Evolutionary conservation across 1,140 invertebrate species (phyloP), one percentile per base, ranked within the genome.

Genomic region (Drosophila pachea): DNA sequence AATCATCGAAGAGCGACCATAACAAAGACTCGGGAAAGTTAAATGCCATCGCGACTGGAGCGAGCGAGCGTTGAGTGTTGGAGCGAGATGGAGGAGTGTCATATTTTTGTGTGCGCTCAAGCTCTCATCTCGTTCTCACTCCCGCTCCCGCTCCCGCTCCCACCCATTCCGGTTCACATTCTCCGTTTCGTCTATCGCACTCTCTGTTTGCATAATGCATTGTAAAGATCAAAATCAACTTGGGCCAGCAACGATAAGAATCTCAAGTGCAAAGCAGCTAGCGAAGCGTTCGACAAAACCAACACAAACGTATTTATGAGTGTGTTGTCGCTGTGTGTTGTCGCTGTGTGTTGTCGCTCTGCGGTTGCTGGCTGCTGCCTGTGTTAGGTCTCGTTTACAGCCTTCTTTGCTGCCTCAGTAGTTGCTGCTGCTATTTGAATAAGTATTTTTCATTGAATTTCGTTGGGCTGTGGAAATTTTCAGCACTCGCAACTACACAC

Each of bases 381-480:
- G 76, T 83, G 78, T 72, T 76, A 68, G 79, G 22, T 22, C 79
- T 75, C 68, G 69, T 83, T 76, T 83, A 75, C 78, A 82, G 78
- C 63, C 78, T 83, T 79, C 64, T 72, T 72, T 72, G 69, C 65
- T 67, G 68, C 63, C 68, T 70, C 81, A 83, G 61, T 74, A 71
- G 72, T 71, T 77, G 68, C 74, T 76, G 72, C 68, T 68, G 49
- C 56, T 14, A 84, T 83, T 83, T 84, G 76, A 83, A 83, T 83
- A 83, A 81, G 66, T 83, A 84, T 83, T 83, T 83, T 83, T 83
- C 79, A 83, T 83, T 83, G 79, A 83, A 83, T 83, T 83, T 83
- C 73, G 81, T 79, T 83, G 83, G 69, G 68, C 68, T 79, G 79
- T 83, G 79, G 76, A 84, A 83, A 84, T 84, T 83, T 84, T 83